These are phyloP conservation scores for Pyrrhia umbra DNA, from an alignment of 2,888 invertebrate species.

Conservation along the genomic window DNA sequence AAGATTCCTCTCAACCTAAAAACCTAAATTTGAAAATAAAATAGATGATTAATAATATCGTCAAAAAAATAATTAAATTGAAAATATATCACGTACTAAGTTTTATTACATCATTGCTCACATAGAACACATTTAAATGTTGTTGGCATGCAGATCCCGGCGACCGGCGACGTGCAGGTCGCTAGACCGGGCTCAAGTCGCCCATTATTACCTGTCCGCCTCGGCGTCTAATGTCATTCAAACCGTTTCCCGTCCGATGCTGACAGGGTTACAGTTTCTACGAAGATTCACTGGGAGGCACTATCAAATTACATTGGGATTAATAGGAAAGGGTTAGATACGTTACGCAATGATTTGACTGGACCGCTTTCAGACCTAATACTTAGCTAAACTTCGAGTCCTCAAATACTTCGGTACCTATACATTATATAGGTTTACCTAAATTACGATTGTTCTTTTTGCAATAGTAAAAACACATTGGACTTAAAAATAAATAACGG, in stretches of 20 bases:
- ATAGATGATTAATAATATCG: not conserved
- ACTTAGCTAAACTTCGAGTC: too few species aligned
- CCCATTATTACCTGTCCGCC: conserved; percentile 54
- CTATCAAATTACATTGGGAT: conserved; percentile 25
- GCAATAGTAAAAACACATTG: too few species aligned
- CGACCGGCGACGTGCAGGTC: conserved; percentile 4
- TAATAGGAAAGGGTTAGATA: conserved; percentile 17
- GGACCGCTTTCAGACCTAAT: not conserved
- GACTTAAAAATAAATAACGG: too few species aligned
- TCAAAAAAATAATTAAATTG: too few species aligned
- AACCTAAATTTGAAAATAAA: not conserved
- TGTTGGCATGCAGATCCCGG: too few species aligned
- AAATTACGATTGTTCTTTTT: too few species aligned
- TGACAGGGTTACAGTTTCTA: conserved; percentile 40
- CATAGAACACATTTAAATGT: not conserved
- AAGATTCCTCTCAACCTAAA: too few species aligned
- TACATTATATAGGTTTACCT: too few species aligned
- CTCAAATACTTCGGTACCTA: too few species aligned
- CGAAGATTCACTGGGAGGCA: conserved; percentile 40
- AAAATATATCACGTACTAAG: too few species aligned
- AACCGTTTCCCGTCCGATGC: conserved; percentile 6
- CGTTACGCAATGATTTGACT: not conserved
- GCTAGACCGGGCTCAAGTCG: conserved; percentile 34
- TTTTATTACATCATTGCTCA: not conserved
- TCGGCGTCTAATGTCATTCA: conserved; percentile 47